These are phyloP conservation scores for Yoshiicerus persimilis DNA, from an alignment of 1,140 invertebrate genomes.

Conservation along the genomic window DNA sequence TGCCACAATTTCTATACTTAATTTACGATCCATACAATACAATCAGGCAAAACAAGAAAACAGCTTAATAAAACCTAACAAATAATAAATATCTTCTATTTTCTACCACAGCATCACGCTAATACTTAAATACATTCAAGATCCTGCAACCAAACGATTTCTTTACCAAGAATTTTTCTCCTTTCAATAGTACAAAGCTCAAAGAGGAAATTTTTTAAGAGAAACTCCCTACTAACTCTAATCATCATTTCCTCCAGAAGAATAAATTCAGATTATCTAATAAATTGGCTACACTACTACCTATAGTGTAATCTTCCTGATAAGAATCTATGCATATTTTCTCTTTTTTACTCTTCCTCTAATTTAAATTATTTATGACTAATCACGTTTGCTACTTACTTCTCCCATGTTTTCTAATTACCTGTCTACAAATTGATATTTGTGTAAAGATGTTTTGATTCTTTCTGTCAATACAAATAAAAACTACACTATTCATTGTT, in stretches of 20 bases:
- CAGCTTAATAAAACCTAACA: neutral
- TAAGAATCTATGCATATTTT: neutral
- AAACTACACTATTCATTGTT: no score
- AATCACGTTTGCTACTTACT: neutral
- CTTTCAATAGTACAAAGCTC: neutral
- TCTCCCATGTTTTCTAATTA: neutral
- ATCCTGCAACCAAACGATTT: neutral
- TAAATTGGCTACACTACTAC: no score
- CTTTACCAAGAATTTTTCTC: neutral
- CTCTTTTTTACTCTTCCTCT: neutral
- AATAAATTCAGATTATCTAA: neutral
- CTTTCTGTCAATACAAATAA: no score
- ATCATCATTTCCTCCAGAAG: neutral
- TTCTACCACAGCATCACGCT: no score
- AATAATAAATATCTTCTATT: neutral
- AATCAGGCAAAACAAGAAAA: neutral
- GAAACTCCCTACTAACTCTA: neutral
- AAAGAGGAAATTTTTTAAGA: neutral
- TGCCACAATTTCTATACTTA: constrained; percentile 18
- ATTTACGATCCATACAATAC: constrained; percentile 10
- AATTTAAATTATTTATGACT: neutral
- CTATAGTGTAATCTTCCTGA: neutral
- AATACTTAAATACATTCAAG: neutral
- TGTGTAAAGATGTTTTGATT: no score
- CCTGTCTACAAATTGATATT: neutral